These are phyloP conservation scores for Cydia fagiglandana DNA, from an alignment of 1,140 invertebrate species.

Conservation along the genomic window DNA sequence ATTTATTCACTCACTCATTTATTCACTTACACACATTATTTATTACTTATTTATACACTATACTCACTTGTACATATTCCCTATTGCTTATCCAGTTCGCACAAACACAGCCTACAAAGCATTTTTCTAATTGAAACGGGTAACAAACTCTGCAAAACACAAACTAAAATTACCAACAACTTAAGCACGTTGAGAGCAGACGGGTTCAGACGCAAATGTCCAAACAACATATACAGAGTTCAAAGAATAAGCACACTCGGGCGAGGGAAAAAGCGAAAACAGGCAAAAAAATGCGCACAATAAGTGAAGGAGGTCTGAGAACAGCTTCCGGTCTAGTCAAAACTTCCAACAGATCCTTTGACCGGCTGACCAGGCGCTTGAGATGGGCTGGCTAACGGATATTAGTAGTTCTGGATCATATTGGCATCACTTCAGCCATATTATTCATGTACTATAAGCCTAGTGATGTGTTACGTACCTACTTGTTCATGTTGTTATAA, in stretches of 20 bases:
- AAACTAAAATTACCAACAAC: slow-evolving; percentile 30
- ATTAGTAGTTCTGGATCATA: slow-evolving; percentile 26
- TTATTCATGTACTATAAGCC: not conserved
- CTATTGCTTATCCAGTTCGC: not conserved
- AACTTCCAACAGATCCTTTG: slow-evolving; percentile 61
- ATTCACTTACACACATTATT: too few relatives aligned
- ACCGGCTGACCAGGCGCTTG: slow-evolving; percentile 61
- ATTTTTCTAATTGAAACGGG: slow-evolving; percentile 1
- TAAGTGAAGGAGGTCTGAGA: slow-evolving; percentile 55
- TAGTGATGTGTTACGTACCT: not conserved
- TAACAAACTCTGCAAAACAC: slow-evolving; percentile 8
- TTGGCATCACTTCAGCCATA: not conserved
- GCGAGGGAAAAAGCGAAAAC: slow-evolving; percentile 56
- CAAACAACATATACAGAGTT: slow-evolving; percentile 64
- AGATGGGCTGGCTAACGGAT: slow-evolving; percentile 37
- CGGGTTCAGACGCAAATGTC: slow-evolving; percentile 63
- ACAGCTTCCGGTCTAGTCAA: slow-evolving; percentile 61
- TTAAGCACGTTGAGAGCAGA: slow-evolving; percentile 33
- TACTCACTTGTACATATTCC: too few relatives aligned
- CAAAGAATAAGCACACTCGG: slow-evolving; percentile 71
- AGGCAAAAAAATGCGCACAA: slow-evolving; percentile 64
- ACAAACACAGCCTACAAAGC: slow-evolving; percentile 1
- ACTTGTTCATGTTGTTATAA: too few relatives aligned
- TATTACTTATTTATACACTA: too few relatives aligned
- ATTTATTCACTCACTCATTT: slow-evolving; percentile 5